Percentiles rank a stretch among this genome's conserved stretches.
Conservation (phyloP, 2,888 invertebrate species). For the Ophraella communa region DNA sequence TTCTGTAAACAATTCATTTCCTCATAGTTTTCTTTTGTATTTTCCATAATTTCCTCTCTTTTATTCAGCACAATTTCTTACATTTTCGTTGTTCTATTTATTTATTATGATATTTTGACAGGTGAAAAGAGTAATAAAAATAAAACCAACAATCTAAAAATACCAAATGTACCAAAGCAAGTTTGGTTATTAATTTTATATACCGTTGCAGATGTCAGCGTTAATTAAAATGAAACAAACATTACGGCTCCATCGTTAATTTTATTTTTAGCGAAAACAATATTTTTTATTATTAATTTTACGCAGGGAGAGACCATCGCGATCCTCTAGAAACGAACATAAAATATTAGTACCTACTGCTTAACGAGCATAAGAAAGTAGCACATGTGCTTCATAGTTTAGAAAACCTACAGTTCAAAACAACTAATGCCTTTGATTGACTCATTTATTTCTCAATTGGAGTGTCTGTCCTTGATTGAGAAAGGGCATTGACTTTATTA, state of each 20-base stretch:
- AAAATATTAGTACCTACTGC: constrained; percentile 1
- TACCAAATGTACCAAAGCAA: not conserved
- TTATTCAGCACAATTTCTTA: too few species aligned
- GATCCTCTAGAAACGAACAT: not conserved
- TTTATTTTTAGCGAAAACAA: not conserved
- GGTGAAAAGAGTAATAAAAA: too few species aligned
- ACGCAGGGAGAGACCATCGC: not conserved
- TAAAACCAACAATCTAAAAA: not conserved
- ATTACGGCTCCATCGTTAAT: not conserved
- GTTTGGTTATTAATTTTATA: not conserved
- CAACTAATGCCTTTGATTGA: constrained; percentile 25
- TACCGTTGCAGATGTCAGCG: not conserved
- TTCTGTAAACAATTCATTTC: too few species aligned
- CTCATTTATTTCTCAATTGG: constrained; percentile 31
- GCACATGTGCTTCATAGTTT: constrained; percentile 15
- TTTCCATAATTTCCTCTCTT: too few species aligned
- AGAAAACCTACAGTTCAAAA: constrained; percentile 13
- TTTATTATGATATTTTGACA: too few species aligned
- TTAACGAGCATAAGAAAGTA: not conserved
- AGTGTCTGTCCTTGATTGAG: constrained; percentile 31
- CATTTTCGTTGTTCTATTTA: too few species aligned
- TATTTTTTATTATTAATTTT: not conserved
- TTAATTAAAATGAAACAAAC: not conserved
- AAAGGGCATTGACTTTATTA: constrained; percentile 24
- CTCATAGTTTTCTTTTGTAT: too few species aligned